A percentile compares a stretch with the other conserved stretches of the same genome.
Evolutionary conservation across 2,888 invertebrate species (phyloP).

Genomic region (Tetragnatha montana): DNA sequence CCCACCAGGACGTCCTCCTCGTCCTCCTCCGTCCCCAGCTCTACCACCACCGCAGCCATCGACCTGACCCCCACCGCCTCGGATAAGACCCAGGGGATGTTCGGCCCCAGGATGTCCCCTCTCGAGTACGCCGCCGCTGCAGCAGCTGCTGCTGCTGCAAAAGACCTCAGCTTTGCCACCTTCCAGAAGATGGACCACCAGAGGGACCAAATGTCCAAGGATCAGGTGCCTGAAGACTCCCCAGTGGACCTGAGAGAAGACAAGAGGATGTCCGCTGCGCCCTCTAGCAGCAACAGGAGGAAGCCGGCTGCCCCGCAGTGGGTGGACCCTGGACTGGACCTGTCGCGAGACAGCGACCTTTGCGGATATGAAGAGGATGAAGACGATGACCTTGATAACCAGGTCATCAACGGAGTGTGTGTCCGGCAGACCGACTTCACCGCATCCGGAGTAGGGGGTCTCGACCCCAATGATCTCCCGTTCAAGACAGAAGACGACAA

Average conservation of each 20-base stretch:
- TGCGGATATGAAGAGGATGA: slow-evolving; percentile 73
- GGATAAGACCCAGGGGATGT: slow-evolving; percentile 18
- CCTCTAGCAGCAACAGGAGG: slow-evolving; percentile 79
- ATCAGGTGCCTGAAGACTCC: slow-evolving; percentile 27
- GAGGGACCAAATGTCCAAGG: slow-evolving; percentile 20
- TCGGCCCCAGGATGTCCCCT: slow-evolving; percentile 40
- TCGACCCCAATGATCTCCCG: slow-evolving; percentile 79
- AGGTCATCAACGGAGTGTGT: slow-evolving; percentile 69
- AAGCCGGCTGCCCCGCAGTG: slow-evolving; percentile 98
- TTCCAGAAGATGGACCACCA: slow-evolving; percentile 52
- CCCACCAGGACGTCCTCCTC: slow-evolving; percentile 45
- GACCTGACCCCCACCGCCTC: slow-evolving; percentile 54
- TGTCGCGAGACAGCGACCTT: slow-evolving; percentile 74
- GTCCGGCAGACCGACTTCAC: slow-evolving; percentile 74
- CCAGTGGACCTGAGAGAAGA: slow-evolving; percentile 63
- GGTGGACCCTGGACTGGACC: slow-evolving; percentile 88
- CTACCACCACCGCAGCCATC: slow-evolving; percentile 35
- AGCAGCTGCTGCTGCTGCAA: slow-evolving; percentile 26
- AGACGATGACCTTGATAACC: slow-evolving; percentile 74
- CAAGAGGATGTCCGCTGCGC: slow-evolving; percentile 23
- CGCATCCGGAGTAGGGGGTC: slow-evolving; percentile 85
- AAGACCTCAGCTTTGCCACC: slow-evolving; percentile 60
- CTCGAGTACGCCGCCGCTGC: slow-evolving; percentile 5
- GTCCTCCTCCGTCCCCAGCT: slow-evolving; percentile 41
- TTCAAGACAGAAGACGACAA: slow-evolving; percentile 54